Base-by-base conservation (phyloP, 92 coral and sea anemone species). In the Epizoanthus fatuus region DNA sequence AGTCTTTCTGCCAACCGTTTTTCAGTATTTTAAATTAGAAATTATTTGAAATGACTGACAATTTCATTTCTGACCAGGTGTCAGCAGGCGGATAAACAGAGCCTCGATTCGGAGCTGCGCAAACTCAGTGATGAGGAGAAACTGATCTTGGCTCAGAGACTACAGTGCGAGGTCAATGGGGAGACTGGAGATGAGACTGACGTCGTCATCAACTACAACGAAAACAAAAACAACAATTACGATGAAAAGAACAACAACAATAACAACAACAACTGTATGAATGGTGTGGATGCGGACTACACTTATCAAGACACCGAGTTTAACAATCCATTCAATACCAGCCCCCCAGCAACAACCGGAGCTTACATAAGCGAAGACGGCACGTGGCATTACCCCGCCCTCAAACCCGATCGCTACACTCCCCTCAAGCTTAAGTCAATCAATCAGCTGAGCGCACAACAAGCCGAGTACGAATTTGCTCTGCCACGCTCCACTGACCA, bases 291-390 rank as follows among this genome's bases (percentile, higher is more conserved):
- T 44, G 8, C 47, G 47, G 7, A 44, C 47, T 44, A 7, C 8
- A 44, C 5, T 44, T 42, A 77, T 38, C 82, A 60, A 60, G 82
- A 77, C 58, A 79, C 84, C 0, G 93, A 90, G 66, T 90, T 90
- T 75, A 91, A 90, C 42, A 90, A 90, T 60, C 93, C 93, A 8
- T 90, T 90, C 93, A 86, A 75, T 84, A 86, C 84, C 70, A 67
- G 54, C 29, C 84, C 90, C 22, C 93, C 93, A 5, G 88, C 86
- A 45, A 60, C 39, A 65, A 32, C 58, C 57, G 88, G 84, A 10
- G 56, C 93, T 69, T 64, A 80, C 53, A 74, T 40, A 67, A 66
- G 55, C 44, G 83, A 66, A 42, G 75, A 90, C 59, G 90, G 84
- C 32, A 49, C 67, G 5, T 51, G 59, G 56, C 91, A 73, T 53